These are phyloP conservation scores for Diceros bicornis DNA, from an alignment of 2,797 vertebrate species.

Conservation along the genomic window DNA sequence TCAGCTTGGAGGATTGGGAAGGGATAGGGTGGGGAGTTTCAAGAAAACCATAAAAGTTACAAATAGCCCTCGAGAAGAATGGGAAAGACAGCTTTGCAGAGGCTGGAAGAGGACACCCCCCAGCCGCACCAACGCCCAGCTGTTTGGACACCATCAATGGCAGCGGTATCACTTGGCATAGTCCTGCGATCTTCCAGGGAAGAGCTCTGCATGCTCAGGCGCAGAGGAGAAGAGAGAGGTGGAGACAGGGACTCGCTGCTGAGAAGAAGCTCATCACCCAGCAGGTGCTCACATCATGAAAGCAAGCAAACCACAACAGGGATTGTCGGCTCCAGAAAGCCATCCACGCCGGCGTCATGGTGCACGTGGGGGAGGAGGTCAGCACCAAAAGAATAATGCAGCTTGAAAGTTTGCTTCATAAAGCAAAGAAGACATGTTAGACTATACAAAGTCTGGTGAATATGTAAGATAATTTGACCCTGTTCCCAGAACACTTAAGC, in stretches of 20 bases:
- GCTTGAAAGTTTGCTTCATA: background rate
- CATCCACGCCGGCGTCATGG: background rate
- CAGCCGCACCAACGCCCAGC: rapidly evolving
- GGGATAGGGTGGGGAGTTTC: too few species aligned
- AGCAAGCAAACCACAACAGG: background rate
- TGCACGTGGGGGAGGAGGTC: rapidly evolving
- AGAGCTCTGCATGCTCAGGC: background rate
- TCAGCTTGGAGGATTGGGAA: background rate
- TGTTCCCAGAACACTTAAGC: background rate
- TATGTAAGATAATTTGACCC: background rate
- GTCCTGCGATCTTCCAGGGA: background rate
- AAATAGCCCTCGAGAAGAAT: too few species aligned
- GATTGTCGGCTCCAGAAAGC: background rate
- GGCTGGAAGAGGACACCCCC: background rate
- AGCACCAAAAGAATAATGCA: background rate
- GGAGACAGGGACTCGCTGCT: rapidly evolving
- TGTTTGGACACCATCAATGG: background rate
- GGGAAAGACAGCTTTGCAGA: background rate
- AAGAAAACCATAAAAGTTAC: background rate
- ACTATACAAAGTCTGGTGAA: background rate
- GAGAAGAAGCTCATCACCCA: too few species aligned
- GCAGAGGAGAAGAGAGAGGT: background rate
- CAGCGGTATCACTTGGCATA: background rate
- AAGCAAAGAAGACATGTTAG: background rate
- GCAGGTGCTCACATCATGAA: background rate